Evolutionary conservation across 1,140 invertebrate genomes (phyloP), one percentile per base, ranked within the genome.

Genomic region (Nomia melanderi): DNA sequence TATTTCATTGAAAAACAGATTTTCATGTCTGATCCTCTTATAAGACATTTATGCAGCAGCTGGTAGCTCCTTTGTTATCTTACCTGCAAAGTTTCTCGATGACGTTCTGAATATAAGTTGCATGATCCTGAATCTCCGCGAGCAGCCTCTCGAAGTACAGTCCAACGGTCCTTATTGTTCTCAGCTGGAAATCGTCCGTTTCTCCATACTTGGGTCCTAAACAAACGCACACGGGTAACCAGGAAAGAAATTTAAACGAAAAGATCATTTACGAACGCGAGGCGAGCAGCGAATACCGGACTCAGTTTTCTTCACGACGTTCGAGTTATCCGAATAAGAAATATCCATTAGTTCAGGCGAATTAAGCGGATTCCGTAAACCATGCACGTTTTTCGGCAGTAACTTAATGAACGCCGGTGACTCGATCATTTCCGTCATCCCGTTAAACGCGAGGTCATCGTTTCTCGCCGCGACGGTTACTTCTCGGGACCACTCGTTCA

Each of bases 31-130:
- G n/a, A n/a, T n/a, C n/a, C n/a, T n/a, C n/a, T n/a, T n/a, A n/a
- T n/a, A n/a, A n/a, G n/a, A n/a, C n/a, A n/a, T n/a, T n/a, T n/a
- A n/a, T n/a, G n/a, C n/a, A n/a, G n/a, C n/a, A n/a, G n/a, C n/a
- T n/a, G n/a, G n/a, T n/a, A n/a, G n/a, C n/a, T 29, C 17, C 20
- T 20, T 20, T 7, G 17, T n/a, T 53, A 2, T 11, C 27, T 63
- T 47, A 87, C 86, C 79, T 81, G 75, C 86, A 87, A 17, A 86
- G 56, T 47, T 64, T 82, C 11, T 81, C 67, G 23, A 83, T 78
- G 54, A 78, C 63, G 14, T 71, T 66, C 33, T 74, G 78, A 59
- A 86, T 75, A 7, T 70, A 59, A 14, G 25, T 20, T 8, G 85
- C 3, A 23, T 81, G 75, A 25, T 65, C 77, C 27, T 84, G 73